A percentile compares a stretch with the other conserved stretches of the same genome.
Conservation (phyloP, 1,140 invertebrate species). For the Drosophila ohnishii region DNA sequence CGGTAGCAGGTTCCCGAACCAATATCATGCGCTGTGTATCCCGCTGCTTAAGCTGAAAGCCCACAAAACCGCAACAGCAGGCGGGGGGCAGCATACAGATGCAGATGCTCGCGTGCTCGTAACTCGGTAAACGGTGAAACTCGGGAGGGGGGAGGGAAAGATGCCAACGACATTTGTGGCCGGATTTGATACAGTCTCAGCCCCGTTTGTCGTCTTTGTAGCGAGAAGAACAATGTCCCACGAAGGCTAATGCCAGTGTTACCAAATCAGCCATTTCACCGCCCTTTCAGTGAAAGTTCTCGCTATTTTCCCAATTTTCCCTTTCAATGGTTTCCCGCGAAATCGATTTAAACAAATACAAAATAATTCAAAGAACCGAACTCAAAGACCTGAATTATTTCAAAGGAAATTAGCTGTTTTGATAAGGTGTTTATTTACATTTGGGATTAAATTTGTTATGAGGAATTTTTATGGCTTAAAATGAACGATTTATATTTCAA, state of each 20-base stretch:
- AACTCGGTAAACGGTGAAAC: constrained; percentile 10
- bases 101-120: constrained; percentile 17
- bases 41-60: constrained; percentile 60
- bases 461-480: neutral
- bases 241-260: constrained; percentile 12
- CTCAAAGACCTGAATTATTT: neutral
- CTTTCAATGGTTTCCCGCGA: neutral
- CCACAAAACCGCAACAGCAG: constrained; percentile 36
- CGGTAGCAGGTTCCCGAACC: constrained; percentile 7
- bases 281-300: neutral
- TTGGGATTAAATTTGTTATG: neutral
- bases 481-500: neutral
- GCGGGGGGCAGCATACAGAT: constrained; percentile 12
- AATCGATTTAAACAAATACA: constrained; percentile 9
- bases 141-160: constrained; percentile 1
- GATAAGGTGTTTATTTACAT: constrained; percentile 6
- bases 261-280: constrained; percentile 13
- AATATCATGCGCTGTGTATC: constrained; percentile 31
- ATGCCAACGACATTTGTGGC: constrained; percentile 36
- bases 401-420: constrained; percentile 8
- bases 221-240: constrained; percentile 16
- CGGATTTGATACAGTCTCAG: constrained; percentile 54
- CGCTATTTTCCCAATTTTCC: neutral
- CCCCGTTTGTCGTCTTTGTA: constrained; percentile 45
- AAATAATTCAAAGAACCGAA: neutral